Base-by-base conservation (phyloP, 2,113 vertebrate species). In the Oreochromis niloticus region DNA sequence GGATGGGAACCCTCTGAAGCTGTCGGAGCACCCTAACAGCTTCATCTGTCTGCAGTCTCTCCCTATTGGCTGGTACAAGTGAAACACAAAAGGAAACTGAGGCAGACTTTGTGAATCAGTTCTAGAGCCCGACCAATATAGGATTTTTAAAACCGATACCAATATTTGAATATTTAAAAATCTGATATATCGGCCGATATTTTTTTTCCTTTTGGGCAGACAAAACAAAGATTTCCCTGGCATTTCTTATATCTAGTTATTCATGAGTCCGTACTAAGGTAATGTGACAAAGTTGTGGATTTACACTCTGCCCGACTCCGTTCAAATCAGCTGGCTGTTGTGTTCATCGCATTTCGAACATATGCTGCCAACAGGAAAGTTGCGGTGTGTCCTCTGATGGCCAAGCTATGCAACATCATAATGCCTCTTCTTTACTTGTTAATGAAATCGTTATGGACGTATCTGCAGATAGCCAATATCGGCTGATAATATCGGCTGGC, bases 41-140 rank as follows among this genome's bases (percentile, higher is more conserved):
- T 99, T 98, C 88, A 97, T 96, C 89, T 98, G 98, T 93, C 95
- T 99, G 92, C 96, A 95, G 92, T 91, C 92, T 83, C 96, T 99
- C 84, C 98, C 98, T 9, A 84, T 97, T 55, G 98, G 98, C 56
- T 92, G 95, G 22, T 98, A 98, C 95, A 96, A 97, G 93, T 98
- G 96, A 96, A 82, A 56, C 34, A 50, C 43, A 32, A 85, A 24
- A 24, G 57, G 71, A 66, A 71, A 30, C 6, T 46, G 4, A 34
- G 27, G 73, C 46, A 78, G 10, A 78, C 27, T 52, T 52, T 50
- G 17, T 12, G 7, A n/a, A 46, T 73, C 41, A 68, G 63, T 75
- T 75, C 68, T 75, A 75, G 68, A 75, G 41, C 68, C 41, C 4
- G 24, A 75, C 68, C 68, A 48, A 75, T 75, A 48, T 30, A 75